Evolutionary conservation across 1,140 invertebrate genomes (phyloP), one percentile per base, ranked within the genome.

Genomic region (Muscidifurax raptorellus): DNA sequence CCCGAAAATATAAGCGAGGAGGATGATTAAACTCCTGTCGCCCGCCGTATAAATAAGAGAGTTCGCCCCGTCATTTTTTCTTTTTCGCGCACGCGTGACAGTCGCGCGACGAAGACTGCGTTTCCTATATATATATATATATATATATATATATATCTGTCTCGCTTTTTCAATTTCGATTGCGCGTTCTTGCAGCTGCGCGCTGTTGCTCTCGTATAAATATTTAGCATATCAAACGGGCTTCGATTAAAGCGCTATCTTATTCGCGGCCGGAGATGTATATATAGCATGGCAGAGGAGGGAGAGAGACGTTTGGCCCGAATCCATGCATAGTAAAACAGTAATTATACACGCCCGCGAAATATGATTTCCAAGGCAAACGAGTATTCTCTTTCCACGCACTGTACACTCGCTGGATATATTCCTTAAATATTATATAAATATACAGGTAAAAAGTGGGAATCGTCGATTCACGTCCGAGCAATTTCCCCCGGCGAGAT

Each of bases 61-160:
- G 36, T n/a, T 76, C 59, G 80, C 74, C 69, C 74, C 69, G 18
- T 47, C 25, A 44, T 74, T 74, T 52, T 82, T 74, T n/a, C n/a
- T 47, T 44, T n/a, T n/a, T 59, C 52, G n/a, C 52, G 15, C 25
- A 36, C 22, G 2, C 69, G 44, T 18, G 66, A 32, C 66, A 47
- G 40, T 25, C n/a, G 44, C 44, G 27, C 44, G 25, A n/a, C n/a
- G n/a, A n/a, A n/a, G n/a, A n/a, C n/a, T n/a, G n/a, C n/a, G n/a
- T n/a, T n/a, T n/a, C n/a, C n/a, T n/a, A n/a, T n/a, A n/a, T n/a
- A n/a, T n/a, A n/a, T n/a, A n/a, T n/a, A n/a, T n/a, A n/a, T n/a
- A n/a, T n/a, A n/a, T n/a, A n/a, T n/a, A n/a, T n/a, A n/a, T n/a
- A n/a, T n/a, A n/a, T n/a, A n/a, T n/a, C n/a, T n/a, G 18, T 30